Evolutionary conservation across 1,140 invertebrate species (phyloP).

Genomic region (Meloidogyne chitwoodi): DNA sequence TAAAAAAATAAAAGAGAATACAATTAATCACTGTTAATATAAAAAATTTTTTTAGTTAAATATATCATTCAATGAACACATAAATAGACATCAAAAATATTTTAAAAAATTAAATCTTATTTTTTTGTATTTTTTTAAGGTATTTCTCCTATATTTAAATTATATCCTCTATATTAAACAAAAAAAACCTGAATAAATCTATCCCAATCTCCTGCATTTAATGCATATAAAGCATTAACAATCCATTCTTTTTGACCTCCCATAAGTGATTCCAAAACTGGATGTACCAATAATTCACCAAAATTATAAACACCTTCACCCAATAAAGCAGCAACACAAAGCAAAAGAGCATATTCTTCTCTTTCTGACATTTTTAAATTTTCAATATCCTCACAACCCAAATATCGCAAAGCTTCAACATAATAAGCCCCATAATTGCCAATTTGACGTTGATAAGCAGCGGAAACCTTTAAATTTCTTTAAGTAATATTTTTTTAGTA

Average conservation of each 20-base stretch:
- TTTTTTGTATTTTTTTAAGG: too few species aligned
- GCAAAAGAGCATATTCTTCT: constrained; percentile 76
- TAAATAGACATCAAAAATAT: too few species aligned
- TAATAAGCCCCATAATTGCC: constrained; percentile 89
- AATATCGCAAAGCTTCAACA: constrained; percentile 83
- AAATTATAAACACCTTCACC: constrained; percentile 95
- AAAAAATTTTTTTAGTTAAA: too few species aligned
- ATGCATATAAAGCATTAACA: constrained; percentile 80
- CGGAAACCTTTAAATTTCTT: constrained; percentile 67
- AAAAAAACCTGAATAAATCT: constrained; percentile 66
- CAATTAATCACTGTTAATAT: too few species aligned
- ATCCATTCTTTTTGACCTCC: constrained; percentile 81
- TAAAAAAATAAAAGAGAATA: too few species aligned
- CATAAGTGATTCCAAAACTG: constrained; percentile 79
- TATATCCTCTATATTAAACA: background rate
- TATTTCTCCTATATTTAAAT: too few species aligned
- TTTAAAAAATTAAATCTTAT: too few species aligned
- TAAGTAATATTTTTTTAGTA: too few species aligned
- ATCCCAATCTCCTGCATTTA: constrained; percentile 85
- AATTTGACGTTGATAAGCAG: constrained; percentile 79
- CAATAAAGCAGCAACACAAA: constrained; percentile 85
- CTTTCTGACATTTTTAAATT: constrained; percentile 62
- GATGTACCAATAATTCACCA: constrained; percentile 91
- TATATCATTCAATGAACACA: too few species aligned
- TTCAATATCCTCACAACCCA: constrained; percentile 81